Evolutionary conservation across 2,888 invertebrate species (phyloP), one percentile per base, ranked within the genome.

Genomic region (Morpho achilles): DNA sequence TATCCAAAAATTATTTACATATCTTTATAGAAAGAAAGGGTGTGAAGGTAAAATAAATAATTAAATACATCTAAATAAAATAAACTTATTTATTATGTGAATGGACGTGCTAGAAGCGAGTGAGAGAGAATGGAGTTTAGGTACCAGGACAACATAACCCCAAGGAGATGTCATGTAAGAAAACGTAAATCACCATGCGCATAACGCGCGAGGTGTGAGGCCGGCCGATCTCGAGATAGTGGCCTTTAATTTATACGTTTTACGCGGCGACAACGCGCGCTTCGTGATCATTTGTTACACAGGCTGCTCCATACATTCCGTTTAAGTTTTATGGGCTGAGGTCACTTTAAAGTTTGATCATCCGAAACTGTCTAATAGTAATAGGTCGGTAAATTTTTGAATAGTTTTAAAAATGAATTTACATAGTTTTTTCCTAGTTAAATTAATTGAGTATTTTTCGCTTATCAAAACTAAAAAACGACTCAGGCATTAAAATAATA

Each of bases 161-260:
- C 62, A 62, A 66, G 68, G 67, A 58, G 61, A 67, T 70, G 71
- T 71, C 67, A 74, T 79, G 82, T 82, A 84, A 80, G 82, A 82
- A 80, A 73, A 69, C 74, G 80, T 87, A 84, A 85, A 87, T 86
- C 86, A 83, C 73, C 67, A 63, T 68, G 71, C 73, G 77, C 84
- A 87, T 87, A 84, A 87, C 87, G 73, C 87, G 73, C 89, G 86
- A 90, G 89, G 90, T 90, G 90, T 89, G 89, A 90, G 88, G 88
- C 86, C 84, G 80, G 69, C 74, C 84, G 88, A 89, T 90, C 81
- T 73, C 69, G 78, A 78, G 90, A 90, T 90, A 90, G 80, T 77
- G 75, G 73, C 70, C 69, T 77, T 79, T 89, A 90, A 89, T 89
- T 90, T 90, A 90, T 90, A 80, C 82, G 86, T 86, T 87, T 87